phyloP scores from a whole-genome alignment of 2,113 vertebrate genomes.

The Merops nubicus region DNA sequence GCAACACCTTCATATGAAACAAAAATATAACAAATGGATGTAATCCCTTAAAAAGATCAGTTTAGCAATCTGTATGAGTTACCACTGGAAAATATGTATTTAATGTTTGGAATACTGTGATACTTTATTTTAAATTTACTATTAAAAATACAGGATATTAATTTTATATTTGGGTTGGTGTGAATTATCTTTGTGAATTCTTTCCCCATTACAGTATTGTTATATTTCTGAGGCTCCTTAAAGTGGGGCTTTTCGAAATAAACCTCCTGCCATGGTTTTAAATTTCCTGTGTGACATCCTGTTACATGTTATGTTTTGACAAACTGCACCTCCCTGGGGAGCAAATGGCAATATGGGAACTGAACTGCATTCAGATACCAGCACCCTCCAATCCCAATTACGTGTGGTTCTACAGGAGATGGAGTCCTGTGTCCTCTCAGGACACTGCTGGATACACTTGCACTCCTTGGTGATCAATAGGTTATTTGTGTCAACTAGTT shows the following conservation, averaged over 20 bases:
- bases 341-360: background rate
- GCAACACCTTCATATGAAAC: background rate
- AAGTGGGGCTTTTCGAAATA: background rate
- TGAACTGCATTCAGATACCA: background rate
- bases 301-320: background rate
- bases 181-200: background rate
- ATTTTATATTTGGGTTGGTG: background rate
- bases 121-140: background rate
- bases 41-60: background rate
- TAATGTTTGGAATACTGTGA: background rate
- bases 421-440: background rate
- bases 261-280: background rate
- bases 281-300: background rate
- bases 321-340: background rate
- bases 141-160: background rate
- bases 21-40: background rate
- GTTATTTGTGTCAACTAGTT: background rate
- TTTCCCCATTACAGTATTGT: background rate
- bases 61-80: background rate
- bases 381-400: background rate
- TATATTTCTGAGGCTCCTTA: background rate
- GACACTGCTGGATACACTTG: background rate
- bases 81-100: background rate
- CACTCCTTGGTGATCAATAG: background rate
- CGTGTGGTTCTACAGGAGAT: background rate